A percentile compares a stretch with the other conserved stretches of the same genome.
phyloP scores from a whole-genome alignment of 64 coral and sea anemone genomes.

The Pachyseris speciosa region DNA sequence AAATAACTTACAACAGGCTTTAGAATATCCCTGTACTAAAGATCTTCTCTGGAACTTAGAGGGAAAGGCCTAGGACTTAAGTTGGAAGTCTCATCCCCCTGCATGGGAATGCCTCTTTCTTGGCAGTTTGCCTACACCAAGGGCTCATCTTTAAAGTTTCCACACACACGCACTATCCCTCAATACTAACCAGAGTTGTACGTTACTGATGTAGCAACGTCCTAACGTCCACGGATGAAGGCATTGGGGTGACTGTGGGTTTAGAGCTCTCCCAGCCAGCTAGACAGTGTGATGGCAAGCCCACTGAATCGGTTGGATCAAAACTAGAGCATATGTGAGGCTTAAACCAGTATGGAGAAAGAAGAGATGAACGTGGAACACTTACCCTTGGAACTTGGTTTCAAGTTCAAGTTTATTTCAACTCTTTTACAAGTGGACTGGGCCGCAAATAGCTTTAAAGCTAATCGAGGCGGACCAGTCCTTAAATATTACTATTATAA shows the following conservation, averaged over 20 bases:
- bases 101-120: neutral
- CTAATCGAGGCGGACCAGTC: too few relatives aligned
- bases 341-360: slow-evolving; percentile 93
- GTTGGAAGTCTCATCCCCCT: too few relatives aligned
- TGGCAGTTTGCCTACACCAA: neutral
- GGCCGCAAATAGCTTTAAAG: too few relatives aligned
- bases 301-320: slow-evolving; percentile 93
- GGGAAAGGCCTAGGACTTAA: too few relatives aligned
- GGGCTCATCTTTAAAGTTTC: neutral
- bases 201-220: slow-evolving; percentile 78
- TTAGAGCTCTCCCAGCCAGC: slow-evolving; percentile 98
- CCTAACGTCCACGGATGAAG: slow-evolving; percentile 87
- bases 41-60: too few relatives aligned
- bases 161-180: too few relatives aligned
- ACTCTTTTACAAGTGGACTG: too few relatives aligned
- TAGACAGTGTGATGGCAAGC: slow-evolving; percentile 93
- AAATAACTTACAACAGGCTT: too few relatives aligned
- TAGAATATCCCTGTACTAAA: too few relatives aligned
- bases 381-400: too few relatives aligned
- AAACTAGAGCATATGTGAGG: slow-evolving; percentile 92
- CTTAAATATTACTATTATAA: too few relatives aligned
- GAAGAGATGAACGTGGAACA: slow-evolving; percentile 89
- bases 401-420: too few relatives aligned
- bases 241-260: slow-evolving; percentile 79
- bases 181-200: slow-evolving; percentile 74